These are phyloP conservation scores for Diglossa brunneiventris DNA, from an alignment of 2,113 vertebrate species.

Conservation along the genomic window DNA sequence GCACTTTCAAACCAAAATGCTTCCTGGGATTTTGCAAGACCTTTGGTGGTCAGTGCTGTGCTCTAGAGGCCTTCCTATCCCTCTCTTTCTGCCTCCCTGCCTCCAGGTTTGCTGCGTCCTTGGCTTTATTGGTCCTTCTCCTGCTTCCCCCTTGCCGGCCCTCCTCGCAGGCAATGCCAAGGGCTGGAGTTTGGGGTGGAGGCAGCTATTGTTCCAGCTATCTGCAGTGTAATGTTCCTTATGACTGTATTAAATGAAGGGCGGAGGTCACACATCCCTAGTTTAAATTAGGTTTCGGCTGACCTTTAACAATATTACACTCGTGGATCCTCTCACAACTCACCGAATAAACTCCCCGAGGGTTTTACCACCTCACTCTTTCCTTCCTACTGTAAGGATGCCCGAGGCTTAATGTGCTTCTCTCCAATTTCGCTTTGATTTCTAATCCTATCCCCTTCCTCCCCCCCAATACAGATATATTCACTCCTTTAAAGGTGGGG, in stretches of 20 bases:
- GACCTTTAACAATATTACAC: constrained; percentile 66
- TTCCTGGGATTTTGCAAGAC: background rate
- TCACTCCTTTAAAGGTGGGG: constrained; percentile 48
- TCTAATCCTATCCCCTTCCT: constrained; percentile 50
- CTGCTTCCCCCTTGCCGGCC: background rate
- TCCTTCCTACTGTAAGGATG: constrained; percentile 62
- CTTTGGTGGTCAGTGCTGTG: background rate
- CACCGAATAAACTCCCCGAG: constrained; percentile 46
- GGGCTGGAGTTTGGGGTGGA: constrained; percentile 48
- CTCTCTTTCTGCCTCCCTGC: background rate
- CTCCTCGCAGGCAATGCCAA: constrained; percentile 17
- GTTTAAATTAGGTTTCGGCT: constrained; percentile 61
- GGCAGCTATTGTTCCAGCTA: constrained; percentile 66
- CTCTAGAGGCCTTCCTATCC: background rate
- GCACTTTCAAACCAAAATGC: background rate
- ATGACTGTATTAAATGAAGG: constrained; percentile 68
- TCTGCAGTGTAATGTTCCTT: constrained; percentile 58
- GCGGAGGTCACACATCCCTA: constrained; percentile 65
- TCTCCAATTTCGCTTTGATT: constrained; percentile 62
- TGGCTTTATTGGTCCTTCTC: background rate
- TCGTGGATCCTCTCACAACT: constrained; percentile 55
- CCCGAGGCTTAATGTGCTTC: constrained; percentile 55
- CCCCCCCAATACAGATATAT: constrained; percentile 10
- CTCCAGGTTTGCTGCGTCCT: background rate
- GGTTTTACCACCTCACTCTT: constrained; percentile 44